Base-by-base conservation (phyloP, 2,888 invertebrate species). In the Craniophora ligustri region DNA sequence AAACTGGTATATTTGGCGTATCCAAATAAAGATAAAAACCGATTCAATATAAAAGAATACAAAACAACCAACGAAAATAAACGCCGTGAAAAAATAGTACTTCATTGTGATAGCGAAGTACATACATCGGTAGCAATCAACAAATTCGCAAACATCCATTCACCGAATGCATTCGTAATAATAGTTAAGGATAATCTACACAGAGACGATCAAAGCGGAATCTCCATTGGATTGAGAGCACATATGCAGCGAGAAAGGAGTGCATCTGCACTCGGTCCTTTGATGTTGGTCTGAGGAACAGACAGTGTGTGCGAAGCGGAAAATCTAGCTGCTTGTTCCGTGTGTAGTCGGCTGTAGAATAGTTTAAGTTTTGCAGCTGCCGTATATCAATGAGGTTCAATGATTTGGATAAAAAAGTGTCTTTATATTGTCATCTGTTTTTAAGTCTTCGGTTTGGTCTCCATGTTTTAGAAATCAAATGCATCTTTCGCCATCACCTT, bases 161-260 rank as follows among this genome's bases (percentile, higher is more conserved):
- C 23, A 30, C 39, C 11, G 18, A 28, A 5, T 42, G 38, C 50
- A 62, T 34, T 61, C 40, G 61, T 47, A 61, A 64, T 61, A 65
- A 65, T 56, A n/a, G n/a, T n/a, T n/a, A 68, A 49, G 48, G 69
- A 65, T 65, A 57, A 58, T 44, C 49, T 41, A 39, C 38, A 34
- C 55, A 50, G 46, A 19, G 14, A 13, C 51, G 63, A 72, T 72
- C 72, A 72, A 72, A 73, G 71, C 42, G 38, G 21, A 15, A 39
- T 32, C 62, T 53, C 71, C 71, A 63, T 42, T 64, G 71, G 56
- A 67, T 61, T 73, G 67, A 63, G 58, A 62, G 62, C 72, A 72
- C 62, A 62, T 38, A 62, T 70, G 71, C 74, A 67, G 26, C 49
- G 61, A 63, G 39, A 51, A 70, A 72, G 74, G 63, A 56, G 35